Evolutionary conservation across 2,888 invertebrate genomes (phyloP), one percentile per base, ranked within the genome.

Genomic region (Tyria jacobaeae): DNA sequence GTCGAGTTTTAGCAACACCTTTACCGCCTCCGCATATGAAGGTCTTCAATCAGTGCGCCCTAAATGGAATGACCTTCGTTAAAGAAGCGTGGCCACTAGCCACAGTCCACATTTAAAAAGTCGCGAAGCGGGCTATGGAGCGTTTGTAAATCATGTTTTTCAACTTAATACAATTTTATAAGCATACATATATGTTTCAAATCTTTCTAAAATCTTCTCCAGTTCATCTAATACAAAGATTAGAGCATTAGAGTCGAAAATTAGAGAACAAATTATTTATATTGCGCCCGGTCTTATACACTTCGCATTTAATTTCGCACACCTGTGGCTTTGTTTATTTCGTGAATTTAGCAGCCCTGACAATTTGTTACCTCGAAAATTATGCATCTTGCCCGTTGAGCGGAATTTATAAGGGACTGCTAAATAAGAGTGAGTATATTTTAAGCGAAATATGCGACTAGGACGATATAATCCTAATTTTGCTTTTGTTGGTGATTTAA

Each of bases 311-410:
- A 89, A 89, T 89, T 87, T 83, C 68, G 75, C 73, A 78, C 91
- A 91, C 89, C 91, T 90, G 91, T 84, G 89, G 88, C 86, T 83
- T 86, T 89, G 88, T 91, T 90, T 91, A 90, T 90, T 85, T 79
- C 73, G 70, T 68, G 75, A 84, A 86, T 84, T 84, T 80, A 78
- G 71, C 73, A 78, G 79, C 80, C 78, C 75, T 68, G 74, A 75
- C 76, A 73, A 82, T 81, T 81, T 79, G 80, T 76, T 76, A 71
- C 62, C 61, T 70, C 34, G 75, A 78, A 76, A 82, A 80, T 79
- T 79, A 75, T 76, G 73, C 67, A 70, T 62, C 61, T 55, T 52
- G 60, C 58, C 27, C 68, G 31, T 68, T 73, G 56, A 52, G 48
- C 37, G 5, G 59, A 69, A 66, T 75, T 75, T 73, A 62, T 54